Evolutionary conservation across 1,140 invertebrate genomes (phyloP), one percentile per base, ranked within the genome.

Genomic region (Nixonia krombeini): DNA sequence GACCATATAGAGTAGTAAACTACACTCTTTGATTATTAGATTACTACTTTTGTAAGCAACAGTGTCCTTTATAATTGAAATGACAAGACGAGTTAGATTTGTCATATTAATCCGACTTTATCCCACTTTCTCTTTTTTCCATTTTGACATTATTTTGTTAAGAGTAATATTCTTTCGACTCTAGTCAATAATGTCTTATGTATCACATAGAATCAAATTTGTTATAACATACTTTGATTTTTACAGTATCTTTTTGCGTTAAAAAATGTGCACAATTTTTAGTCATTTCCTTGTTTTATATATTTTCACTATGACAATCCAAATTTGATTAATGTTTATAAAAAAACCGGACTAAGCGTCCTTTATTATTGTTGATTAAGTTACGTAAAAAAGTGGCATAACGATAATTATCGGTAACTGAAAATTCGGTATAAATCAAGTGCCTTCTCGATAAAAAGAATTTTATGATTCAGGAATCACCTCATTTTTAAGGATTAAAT

Each of bases 141-240:
- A n/a, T 13, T 16, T 42, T 40, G 35, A 49, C 45, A 45, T 55
- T 44, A 38, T 45, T 50, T 45, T 29, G n/a, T 45, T 16, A 21
- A 37, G 52, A 63, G 45, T 63, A 56, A 56, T 17, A 41, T 50
- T 45, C 9, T 29, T 33, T 46, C 35, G 53, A 66, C 63, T 66
- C 63, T 58, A 71, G 51, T 56, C 52, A 41, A 40, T 67, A 56
- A 52, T 57, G 29, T 59, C 12, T 40, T 23, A 33, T 13, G 2
- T 6, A 25, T 42, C 25, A 4, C 18, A 23, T 25, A 15, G 12
- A 35, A 25, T 25, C 8, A 31, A 31, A 21, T 21, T 21, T 21
- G 21, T 9, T 31, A 12, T 4, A 12, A n/a, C 12, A 13, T 4
- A 13, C 13, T 35, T 35, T 13, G 4, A 35, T 35, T 35, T 35